Conservation (phyloP, 2,113 vertebrate genomes). For the Psephotus haematonotus region DNA sequence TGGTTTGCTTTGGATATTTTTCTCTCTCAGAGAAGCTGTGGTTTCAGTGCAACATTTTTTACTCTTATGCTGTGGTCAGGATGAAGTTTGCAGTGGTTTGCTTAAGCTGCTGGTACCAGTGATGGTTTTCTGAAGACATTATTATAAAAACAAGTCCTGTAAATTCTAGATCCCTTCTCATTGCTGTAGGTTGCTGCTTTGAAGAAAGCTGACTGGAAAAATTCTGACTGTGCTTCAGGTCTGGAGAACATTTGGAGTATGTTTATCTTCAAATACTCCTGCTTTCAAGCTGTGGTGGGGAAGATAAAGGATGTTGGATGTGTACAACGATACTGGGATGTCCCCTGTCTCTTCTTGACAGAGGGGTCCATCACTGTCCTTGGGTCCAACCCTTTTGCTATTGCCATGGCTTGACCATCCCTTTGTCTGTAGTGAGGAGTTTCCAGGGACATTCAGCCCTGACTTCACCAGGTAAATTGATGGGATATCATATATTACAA, state of each 20-base stretch:
- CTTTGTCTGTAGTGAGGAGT: not conserved
- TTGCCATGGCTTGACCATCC: not conserved
- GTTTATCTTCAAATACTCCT: not conserved
- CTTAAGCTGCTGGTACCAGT: not conserved
- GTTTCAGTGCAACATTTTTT: not conserved
- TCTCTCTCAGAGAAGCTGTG: not conserved
- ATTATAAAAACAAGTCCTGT: not conserved
- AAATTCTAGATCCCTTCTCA: not conserved
- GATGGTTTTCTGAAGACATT: not conserved
- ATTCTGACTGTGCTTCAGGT: not conserved
- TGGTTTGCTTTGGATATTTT: fast-evolving
- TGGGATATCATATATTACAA: not conserved
- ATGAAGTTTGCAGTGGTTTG: not conserved
- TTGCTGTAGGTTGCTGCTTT: not conserved
- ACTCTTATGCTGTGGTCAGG: fast-evolving
- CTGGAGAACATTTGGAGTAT: not conserved
- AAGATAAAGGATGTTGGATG: not conserved
- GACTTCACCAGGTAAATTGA: not conserved
- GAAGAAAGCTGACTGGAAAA: not conserved
- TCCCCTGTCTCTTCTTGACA: not conserved
- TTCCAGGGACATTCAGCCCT: not conserved
- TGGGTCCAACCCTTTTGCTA: not conserved
- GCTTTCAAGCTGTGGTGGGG: not conserved
- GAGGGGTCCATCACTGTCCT: not conserved
- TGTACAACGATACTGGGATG: no score